Conservation (phyloP, 2,888 invertebrate species). For the Amphipoea lucens region DNA sequence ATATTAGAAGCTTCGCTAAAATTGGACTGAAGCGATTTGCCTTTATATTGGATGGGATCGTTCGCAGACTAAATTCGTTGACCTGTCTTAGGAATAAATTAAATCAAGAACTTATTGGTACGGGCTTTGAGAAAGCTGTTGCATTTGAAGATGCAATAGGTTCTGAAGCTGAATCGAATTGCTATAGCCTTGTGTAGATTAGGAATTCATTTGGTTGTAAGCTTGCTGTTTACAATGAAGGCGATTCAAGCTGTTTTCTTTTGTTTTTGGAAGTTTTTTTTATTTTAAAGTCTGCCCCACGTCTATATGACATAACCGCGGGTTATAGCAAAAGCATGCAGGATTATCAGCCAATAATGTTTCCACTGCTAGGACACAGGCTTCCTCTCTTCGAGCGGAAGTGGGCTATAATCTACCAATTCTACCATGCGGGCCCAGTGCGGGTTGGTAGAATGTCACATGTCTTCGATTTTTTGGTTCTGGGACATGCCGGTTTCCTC, state of each 20-base stretch:
- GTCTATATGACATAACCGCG: not conserved
- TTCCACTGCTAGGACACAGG: not conserved
- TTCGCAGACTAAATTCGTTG: conserved; percentile 31
- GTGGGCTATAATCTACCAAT: not conserved
- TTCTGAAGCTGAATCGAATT: conserved; percentile 5
- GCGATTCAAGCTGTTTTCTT: not conserved
- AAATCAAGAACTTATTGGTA: conserved; percentile 46
- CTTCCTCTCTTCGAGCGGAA: not conserved
- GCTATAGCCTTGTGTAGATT: not conserved
- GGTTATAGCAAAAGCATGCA: no score
- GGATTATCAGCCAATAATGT: no score
- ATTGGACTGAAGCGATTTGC: conserved; percentile 54
- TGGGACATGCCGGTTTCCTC: not conserved
- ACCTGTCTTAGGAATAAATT: conserved; percentile 47
- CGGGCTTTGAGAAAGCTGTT: conserved; percentile 30
- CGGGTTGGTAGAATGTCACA: not conserved
- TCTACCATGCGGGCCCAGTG: not conserved
- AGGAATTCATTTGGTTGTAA: not conserved
- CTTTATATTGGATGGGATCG: conserved; percentile 39
- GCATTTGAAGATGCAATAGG: conserved; percentile 20
- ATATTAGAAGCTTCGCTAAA: conserved; percentile 57
- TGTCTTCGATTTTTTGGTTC: not conserved
- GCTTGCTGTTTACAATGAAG: not conserved
- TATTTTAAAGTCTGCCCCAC: not conserved
- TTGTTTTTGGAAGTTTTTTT: not conserved